These are phyloP conservation scores for Coptodon rendalli DNA, from an alignment of 2,113 vertebrate genomes.

Conservation along the genomic window DNA sequence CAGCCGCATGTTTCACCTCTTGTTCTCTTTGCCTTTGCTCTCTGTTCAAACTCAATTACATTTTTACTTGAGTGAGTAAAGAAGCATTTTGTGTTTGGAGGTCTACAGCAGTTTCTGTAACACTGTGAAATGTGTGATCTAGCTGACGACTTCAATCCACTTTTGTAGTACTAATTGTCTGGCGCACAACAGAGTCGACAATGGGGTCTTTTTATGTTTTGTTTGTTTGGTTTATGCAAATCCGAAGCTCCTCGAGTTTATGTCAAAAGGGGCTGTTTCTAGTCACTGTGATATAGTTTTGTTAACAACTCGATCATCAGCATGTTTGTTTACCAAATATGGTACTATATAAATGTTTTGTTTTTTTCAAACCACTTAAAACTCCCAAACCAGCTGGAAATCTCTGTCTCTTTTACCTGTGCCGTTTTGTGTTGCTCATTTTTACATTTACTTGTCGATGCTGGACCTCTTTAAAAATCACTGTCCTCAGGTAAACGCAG, in stretches of 20 bases:
- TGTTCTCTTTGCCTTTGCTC: background rate
- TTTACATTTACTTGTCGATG: constrained; percentile 36
- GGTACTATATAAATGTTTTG: background rate
- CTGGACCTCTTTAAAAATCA: constrained; percentile 49
- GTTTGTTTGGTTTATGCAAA: background rate
- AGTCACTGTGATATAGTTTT: constrained; percentile 56
- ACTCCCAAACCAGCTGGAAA: constrained; percentile 31
- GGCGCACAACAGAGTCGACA: background rate
- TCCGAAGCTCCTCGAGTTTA: constrained; percentile 9
- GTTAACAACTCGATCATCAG: constrained; percentile 25
- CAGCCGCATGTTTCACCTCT: background rate
- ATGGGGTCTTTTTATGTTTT: background rate
- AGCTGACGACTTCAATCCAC: background rate
- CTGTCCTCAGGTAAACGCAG: constrained; percentile 69
- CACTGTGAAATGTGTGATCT: constrained; percentile 13
- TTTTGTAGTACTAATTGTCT: background rate
- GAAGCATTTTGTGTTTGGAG: background rate
- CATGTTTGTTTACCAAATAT: constrained; percentile 41
- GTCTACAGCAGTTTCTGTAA: constrained; percentile 2
- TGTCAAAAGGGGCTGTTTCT: constrained; percentile 12
- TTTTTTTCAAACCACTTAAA: background rate
- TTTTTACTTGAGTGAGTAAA: background rate
- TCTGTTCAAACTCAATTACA: background rate
- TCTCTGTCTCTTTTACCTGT: background rate
- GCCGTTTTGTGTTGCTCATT: constrained; percentile 6